A percentile compares a stretch with the other conserved stretches of the same genome.
phyloP scores from a whole-genome alignment of 2,113 vertebrate species.

The Romanogobio albipinnatus region DNA sequence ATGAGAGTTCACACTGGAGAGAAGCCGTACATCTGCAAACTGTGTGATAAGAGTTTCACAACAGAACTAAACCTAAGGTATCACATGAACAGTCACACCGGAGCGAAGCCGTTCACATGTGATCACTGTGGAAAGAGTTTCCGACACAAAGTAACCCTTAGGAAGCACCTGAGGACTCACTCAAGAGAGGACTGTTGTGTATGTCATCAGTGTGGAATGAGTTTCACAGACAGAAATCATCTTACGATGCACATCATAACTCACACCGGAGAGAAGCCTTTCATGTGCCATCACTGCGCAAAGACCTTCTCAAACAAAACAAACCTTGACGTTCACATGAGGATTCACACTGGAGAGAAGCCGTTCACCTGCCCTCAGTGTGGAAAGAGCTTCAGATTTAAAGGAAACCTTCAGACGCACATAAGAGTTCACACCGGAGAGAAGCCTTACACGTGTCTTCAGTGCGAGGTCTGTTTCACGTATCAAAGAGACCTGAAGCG shows the following conservation, averaged over 20 bases:
- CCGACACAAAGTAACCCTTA: neutral
- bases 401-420: constrained; percentile 2
- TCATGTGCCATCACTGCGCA: neutral
- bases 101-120: neutral
- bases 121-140: neutral
- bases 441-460: neutral
- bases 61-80: neutral
- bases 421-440: neutral
- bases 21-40: neutral
- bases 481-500: neutral
- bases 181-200: neutral
- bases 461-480: neutral
- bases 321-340: neutral
- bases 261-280: neutral
- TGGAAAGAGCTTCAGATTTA: neutral
- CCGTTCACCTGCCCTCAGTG: neutral
- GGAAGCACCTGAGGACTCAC: neutral
- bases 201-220: neutral
- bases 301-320: neutral
- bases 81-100: neutral
- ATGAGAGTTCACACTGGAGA: neutral
- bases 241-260: neutral
- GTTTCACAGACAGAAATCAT: neutral
- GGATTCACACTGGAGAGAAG: neutral
- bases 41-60: neutral